Percentiles rank a stretch among this genome's conserved stretches.
Evolutionary conservation across 2,888 invertebrate genomes (phyloP).

Genomic region (Mimachlamys varia): DNA sequence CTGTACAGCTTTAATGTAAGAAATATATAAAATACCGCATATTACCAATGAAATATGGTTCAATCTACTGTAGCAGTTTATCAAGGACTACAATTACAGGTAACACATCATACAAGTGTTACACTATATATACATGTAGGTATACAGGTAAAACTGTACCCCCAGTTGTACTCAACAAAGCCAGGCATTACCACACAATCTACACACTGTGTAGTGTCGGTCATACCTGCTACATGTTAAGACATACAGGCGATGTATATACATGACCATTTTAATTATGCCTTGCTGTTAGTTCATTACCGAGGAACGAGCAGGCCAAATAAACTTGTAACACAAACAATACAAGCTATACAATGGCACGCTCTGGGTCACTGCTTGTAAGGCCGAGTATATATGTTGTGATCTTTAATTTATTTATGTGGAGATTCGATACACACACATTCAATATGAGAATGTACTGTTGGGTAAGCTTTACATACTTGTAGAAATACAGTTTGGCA

Average conservation of each 20-base stretch:
- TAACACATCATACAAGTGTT: not conserved
- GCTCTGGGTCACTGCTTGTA: not conserved
- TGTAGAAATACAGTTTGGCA: not conserved
- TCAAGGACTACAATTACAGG: not conserved
- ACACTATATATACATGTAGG: not conserved
- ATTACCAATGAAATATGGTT: not conserved
- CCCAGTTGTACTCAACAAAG: not conserved
- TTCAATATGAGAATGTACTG: not conserved
- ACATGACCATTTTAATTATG: conserved; percentile 6
- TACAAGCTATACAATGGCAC: not conserved
- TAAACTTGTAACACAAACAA: conserved; percentile 20
- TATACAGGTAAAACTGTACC: not conserved
- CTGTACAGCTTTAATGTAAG: not conserved
- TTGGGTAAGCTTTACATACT: not conserved
- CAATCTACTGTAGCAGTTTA: not conserved
- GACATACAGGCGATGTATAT: not conserved
- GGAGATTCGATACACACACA: not conserved
- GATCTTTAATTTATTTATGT: not conserved
- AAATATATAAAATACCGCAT: not conserved
- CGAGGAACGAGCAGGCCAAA: not conserved
- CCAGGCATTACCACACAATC: not conserved
- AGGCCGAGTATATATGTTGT: not conserved
- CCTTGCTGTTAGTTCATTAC: not conserved
- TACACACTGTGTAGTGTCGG: not conserved
- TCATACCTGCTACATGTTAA: not conserved